phyloP scores from a whole-genome alignment of 2,888 invertebrate genomes.

The Sepiola atlantica region DNA sequence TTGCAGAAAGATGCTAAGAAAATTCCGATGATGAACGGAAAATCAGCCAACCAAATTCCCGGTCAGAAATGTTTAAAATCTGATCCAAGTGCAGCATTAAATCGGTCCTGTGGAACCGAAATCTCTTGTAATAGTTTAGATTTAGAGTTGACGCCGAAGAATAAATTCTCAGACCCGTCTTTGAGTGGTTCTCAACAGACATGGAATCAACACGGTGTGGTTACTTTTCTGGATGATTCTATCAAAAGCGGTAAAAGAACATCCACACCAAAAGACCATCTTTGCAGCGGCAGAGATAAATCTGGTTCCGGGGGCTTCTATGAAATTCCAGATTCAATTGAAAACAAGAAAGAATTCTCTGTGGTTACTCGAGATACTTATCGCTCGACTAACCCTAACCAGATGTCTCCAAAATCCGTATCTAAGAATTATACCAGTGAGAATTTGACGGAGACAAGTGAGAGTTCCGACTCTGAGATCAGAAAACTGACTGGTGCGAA shows the following conservation, averaged over 20 bases:
- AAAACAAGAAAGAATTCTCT: constrained; percentile 21
- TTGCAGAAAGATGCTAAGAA: neutral
- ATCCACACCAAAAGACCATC: neutral
- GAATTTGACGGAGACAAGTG: neutral
- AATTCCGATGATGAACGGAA: neutral
- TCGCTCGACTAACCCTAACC: neutral
- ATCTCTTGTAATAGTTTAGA: neutral
- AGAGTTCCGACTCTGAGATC: neutral
- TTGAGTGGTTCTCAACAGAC: neutral
- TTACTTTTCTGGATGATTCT: neutral
- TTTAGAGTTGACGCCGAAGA: neutral
- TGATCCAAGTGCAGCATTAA: neutral
- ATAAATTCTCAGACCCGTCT: neutral
- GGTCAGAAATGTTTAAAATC: neutral
- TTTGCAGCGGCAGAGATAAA: neutral
- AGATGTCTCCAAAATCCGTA: neutral
- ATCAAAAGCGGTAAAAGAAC: neutral
- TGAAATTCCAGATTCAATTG: neutral
- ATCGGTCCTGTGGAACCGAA: neutral
- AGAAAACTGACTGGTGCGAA: neutral
- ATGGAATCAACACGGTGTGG: neutral
- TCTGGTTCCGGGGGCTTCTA: neutral
- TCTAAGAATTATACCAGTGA: neutral
- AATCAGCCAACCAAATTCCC: neutral
- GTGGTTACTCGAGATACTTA: neutral